Conservation (phyloP, 2,797 vertebrate genomes). For the Pantherophis alleghaniensis region DNA sequence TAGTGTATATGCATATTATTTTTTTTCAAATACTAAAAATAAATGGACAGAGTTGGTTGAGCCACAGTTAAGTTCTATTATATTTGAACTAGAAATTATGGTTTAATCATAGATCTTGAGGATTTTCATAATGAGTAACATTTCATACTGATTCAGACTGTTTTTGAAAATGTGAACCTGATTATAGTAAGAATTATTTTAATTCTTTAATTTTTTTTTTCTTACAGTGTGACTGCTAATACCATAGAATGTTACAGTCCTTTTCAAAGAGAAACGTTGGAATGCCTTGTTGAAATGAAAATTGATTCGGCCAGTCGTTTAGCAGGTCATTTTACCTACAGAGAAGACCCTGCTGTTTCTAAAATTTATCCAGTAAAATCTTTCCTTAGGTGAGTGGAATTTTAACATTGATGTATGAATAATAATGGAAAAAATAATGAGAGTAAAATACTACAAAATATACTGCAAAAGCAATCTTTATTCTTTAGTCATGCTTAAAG, state of each 20-base stretch:
- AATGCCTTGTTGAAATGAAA: slow-evolving; percentile 79
- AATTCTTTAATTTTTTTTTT: slow-evolving; percentile 15
- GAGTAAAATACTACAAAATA: not conserved
- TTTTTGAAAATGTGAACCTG: not conserved
- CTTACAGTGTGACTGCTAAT: slow-evolving; percentile 71
- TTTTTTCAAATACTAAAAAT: not conserved
- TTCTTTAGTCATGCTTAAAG: slow-evolving; percentile 48
- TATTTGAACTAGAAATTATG: not conserved
- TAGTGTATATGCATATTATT: not conserved
- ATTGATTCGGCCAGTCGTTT: slow-evolving; percentile 81
- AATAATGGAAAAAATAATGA: slow-evolving; percentile 29
- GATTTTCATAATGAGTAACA: not conserved
- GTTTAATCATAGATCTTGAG: not conserved
- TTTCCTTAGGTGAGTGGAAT: slow-evolving; percentile 85
- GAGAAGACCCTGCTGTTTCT: slow-evolving; percentile 86
- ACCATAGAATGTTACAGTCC: slow-evolving; percentile 88
- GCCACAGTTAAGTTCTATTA: not conserved
- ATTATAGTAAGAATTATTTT: not conserved
- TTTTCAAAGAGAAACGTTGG: slow-evolving; percentile 70
- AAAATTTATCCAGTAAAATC: slow-evolving; percentile 89
- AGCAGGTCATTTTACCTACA: slow-evolving; percentile 81
- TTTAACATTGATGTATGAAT: slow-evolving; percentile 26
- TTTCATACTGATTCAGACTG: not conserved
- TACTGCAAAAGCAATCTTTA: slow-evolving; percentile 55
- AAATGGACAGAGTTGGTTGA: not conserved